Base-by-base conservation (phyloP, 2,113 vertebrate genomes). In the Lota lota region DNA sequence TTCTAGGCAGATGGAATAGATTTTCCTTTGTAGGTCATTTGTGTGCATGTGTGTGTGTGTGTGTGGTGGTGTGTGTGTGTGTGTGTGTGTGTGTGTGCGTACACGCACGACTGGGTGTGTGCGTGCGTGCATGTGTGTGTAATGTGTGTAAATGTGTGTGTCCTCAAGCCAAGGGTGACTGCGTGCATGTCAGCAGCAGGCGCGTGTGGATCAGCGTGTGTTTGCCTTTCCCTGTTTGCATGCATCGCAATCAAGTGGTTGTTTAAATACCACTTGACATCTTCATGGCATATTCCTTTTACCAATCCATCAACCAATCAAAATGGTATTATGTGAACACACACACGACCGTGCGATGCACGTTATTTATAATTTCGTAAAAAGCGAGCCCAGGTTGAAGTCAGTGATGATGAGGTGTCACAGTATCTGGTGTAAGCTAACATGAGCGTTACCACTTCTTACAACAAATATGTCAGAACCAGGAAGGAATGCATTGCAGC, bases 271-370 rank as follows among this genome's bases (percentile, higher is more conserved):
- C 18, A 58, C 51, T 56, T 5, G 15, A 71, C 19, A 61, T 60
- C 28, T 70, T 28, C 19, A 3, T 10, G 19, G 19, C 33, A 18
- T 22, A 36, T 36, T 60, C 10, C 24, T 58, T 65, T 22, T 58
- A 53, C 21, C 50, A 62, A 70, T 14, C 16, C 70, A 67, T 56
- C 40, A 66, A 67, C 70, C 53, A 21, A 72, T 59, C 53, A 47
- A 10, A n/a, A 56, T 12, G 19, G 24, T 14, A 11, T 8, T 33
- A 47, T 47, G 2, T 14, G 12, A 5, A 47, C 53, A 56, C 53
- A 56, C 53, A 56, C 40, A 47, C 40, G 28, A 6, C 7, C 7
- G 28, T 5, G 28, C 7, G 28, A 33, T 33, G 28, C 28, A 33
- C 28, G 28, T 33, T 33, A 33, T 33, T 33, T 33, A 33, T n/a